Percentiles rank a stretch among this genome's conserved stretches.
Evolutionary conservation across 2,888 invertebrate genomes (phyloP).

Genomic region (Eumerus sabulonum): DNA sequence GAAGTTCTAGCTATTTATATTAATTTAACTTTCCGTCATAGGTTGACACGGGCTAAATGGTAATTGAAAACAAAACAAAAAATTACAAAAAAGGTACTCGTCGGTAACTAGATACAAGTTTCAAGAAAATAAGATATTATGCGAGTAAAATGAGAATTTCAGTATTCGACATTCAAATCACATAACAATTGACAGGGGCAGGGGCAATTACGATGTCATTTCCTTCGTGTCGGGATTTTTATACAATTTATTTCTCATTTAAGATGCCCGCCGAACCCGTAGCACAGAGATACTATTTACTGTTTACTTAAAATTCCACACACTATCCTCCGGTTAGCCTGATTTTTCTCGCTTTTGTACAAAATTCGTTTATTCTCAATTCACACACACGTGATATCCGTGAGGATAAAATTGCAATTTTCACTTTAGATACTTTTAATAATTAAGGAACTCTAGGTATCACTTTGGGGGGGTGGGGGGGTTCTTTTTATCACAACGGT

Average conservation of each 20-base stretch:
- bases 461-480: too few relatives aligned
- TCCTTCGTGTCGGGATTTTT: constrained; percentile 35
- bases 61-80: not conserved
- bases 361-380: too few relatives aligned
- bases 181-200: constrained; percentile 15
- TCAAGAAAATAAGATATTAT: too few relatives aligned
- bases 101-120: too few relatives aligned
- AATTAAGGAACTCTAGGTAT: constrained; percentile 39
- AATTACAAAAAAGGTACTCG: too few relatives aligned
- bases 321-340: constrained; percentile 9
- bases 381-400: too few relatives aligned
- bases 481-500: not conserved
- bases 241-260: not conserved
- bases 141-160: too few relatives aligned
- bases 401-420: too few relatives aligned
- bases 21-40: constrained; percentile 3
- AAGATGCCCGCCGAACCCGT: not conserved
- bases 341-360: too few relatives aligned
- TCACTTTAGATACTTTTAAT: too few relatives aligned
- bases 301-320: constrained; percentile 40
- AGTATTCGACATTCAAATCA: constrained; percentile 49
- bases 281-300: constrained; percentile 19
- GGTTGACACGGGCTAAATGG: not conserved
- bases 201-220: constrained; percentile 31
- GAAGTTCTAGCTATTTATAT: constrained; percentile 14